A percentile compares a stretch with the other conserved stretches of the same genome.
These are phyloP conservation scores for Nasonia vitripennis DNA, from an alignment of 1,140 invertebrate species.

Conservation along the genomic window DNA sequence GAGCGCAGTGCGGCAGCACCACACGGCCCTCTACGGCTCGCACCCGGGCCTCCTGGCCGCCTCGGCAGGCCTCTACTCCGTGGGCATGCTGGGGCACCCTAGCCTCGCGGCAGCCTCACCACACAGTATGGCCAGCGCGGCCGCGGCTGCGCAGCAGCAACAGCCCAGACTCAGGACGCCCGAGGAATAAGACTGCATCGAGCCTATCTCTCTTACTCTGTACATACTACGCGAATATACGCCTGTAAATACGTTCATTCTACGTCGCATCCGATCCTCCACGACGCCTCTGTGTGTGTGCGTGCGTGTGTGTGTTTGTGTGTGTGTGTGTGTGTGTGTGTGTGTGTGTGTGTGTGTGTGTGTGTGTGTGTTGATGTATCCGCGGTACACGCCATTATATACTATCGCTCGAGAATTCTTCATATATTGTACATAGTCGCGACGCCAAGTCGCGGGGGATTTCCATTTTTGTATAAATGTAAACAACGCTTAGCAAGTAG, in stretches of 20 bases:
- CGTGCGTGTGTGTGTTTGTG: neutral
- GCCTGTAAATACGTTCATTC: slow-evolving; percentile 48
- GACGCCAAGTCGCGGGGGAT: slow-evolving; percentile 34
- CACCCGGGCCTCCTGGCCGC: slow-evolving; percentile 67
- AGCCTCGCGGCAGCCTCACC: slow-evolving; percentile 53
- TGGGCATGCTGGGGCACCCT: slow-evolving; percentile 67
- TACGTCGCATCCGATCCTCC: slow-evolving; percentile 9
- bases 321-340: neutral
- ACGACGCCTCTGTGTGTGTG: neutral
- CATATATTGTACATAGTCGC: slow-evolving; percentile 36
- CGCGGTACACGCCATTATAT: neutral
- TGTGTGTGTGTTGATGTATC: neutral
- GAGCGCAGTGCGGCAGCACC: slow-evolving; percentile 79
- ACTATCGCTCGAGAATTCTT: neutral
- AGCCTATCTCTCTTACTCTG: neutral
- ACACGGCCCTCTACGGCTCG: slow-evolving; percentile 71
- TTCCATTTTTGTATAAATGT: slow-evolving; percentile 72
- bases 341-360: neutral
- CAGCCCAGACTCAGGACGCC: slow-evolving; percentile 51
- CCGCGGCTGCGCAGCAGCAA: slow-evolving; percentile 57
- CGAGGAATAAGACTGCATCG: slow-evolving; percentile 27
- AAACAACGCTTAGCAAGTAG: slow-evolving; percentile 58
- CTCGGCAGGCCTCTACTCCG: slow-evolving; percentile 65
- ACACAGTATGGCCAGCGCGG: neutral
- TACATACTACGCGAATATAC: neutral